Conservation (phyloP, 2,888 invertebrate species). For the Calliopum simillimum region DNA sequence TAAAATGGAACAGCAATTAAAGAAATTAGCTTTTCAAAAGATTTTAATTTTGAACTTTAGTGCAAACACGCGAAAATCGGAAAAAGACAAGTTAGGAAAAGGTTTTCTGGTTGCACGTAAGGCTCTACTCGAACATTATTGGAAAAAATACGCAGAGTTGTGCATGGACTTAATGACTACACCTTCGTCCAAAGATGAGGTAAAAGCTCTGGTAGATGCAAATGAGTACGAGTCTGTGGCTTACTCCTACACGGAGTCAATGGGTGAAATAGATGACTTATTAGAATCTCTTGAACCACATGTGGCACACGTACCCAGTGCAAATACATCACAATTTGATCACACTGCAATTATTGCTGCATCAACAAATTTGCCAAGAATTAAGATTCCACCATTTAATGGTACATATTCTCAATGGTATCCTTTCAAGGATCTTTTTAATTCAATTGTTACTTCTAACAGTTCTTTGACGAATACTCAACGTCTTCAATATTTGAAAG, state of each 20-base stretch:
- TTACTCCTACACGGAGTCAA: conserved; percentile 12
- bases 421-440: conserved; percentile 31
- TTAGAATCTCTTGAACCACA: not conserved
- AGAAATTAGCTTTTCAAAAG: too few species aligned
- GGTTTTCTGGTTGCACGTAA: conserved; percentile 1
- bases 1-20: too few species aligned
- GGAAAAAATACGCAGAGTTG: conserved; percentile 17
- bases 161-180: not conserved
- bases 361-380: not conserved
- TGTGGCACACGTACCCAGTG: not conserved
- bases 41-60: conserved; percentile 17
- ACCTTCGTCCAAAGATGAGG: not conserved
- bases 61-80: conserved; percentile 1
- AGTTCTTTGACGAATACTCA: conserved; percentile 12
- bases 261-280: conserved; percentile 27
- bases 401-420: conserved; percentile 23
- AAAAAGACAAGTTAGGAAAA: conserved; percentile 14
- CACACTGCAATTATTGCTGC: not conserved
- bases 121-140: not conserved
- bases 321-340: not conserved
- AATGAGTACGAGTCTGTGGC: conserved; percentile 4
- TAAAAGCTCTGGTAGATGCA: not conserved
- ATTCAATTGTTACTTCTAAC: conserved; percentile 10
- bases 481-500: conserved; percentile 18
- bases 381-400: conserved; percentile 31